phyloP scores from a whole-genome alignment of 2,888 invertebrate genomes.

The Ferrisia virgata region DNA sequence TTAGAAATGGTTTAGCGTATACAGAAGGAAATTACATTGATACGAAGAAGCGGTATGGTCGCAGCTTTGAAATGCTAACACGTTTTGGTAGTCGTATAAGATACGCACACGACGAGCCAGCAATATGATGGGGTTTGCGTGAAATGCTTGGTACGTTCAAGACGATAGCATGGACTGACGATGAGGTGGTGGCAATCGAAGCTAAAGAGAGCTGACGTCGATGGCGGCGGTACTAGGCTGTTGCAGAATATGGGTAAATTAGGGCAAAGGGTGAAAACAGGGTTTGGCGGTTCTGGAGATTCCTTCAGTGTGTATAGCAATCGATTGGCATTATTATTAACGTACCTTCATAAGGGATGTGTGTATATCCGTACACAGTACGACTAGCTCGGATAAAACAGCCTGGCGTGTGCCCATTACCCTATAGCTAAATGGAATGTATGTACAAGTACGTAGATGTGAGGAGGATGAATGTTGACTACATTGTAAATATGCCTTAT shows the following conservation, averaged over 20 bases:
- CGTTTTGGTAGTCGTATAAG: too few species aligned
- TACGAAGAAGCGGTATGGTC: neutral
- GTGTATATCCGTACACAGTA: neutral
- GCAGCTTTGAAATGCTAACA: neutral
- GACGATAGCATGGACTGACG: neutral
- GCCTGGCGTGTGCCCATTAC: neutral
- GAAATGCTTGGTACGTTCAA: neutral
- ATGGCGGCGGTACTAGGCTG: neutral
- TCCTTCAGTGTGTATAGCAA: neutral
- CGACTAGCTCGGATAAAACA: neutral
- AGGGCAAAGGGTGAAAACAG: neutral
- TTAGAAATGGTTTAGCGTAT: neutral
- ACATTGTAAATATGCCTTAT: neutral
- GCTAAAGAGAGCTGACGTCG: neutral
- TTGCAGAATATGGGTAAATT: neutral
- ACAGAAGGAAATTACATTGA: neutral
- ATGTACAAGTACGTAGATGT: neutral
- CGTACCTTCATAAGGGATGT: conserved; percentile 10
- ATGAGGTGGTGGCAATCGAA: neutral
- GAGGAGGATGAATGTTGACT: neutral
- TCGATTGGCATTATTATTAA: conserved; percentile 1
- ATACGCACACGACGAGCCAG: neutral
- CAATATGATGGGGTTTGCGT: neutral
- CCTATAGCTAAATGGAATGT: neutral
- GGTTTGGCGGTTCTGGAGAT: neutral